These are phyloP conservation scores for Apostichopus japonicus DNA, from an alignment of 35 echinoderm and acorn worm genomes.

Conservation along the genomic window DNA sequence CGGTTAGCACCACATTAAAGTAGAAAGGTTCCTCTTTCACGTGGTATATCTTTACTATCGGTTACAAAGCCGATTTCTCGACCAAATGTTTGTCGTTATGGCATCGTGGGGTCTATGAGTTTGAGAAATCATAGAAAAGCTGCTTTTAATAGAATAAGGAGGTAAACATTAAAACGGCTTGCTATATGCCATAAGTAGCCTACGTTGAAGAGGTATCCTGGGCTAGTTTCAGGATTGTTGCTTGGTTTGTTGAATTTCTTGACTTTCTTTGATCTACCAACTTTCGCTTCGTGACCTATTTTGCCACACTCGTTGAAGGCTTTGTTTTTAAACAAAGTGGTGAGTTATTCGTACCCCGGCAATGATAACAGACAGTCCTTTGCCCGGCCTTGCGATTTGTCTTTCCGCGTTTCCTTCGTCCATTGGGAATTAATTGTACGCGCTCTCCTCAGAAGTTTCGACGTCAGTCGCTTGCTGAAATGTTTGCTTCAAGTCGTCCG, in stretches of 20 bases:
- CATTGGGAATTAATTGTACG: background rate
- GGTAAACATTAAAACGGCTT: no score
- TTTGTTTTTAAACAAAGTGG: conserved; percentile 1
- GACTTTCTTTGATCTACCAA: background rate
- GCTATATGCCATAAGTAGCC: no score
- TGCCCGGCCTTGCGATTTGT: background rate
- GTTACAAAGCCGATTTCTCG: no score
- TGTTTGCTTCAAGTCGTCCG: background rate
- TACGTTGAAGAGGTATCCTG: no score
- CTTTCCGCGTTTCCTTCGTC: background rate
- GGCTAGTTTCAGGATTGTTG: background rate
- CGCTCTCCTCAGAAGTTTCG: background rate
- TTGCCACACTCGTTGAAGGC: conserved; percentile 20
- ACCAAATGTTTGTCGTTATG: no score
- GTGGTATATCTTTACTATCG: no score
- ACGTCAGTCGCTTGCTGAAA: background rate
- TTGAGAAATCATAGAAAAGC: no score
- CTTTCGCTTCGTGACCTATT: background rate
- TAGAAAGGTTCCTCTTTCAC: no score
- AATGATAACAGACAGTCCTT: background rate
- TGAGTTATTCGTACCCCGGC: background rate
- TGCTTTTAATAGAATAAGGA: no score
- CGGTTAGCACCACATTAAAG: no score
- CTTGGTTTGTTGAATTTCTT: background rate
- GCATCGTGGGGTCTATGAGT: no score